These are phyloP conservation scores for Acrossocheilus wenchowensis DNA, from an alignment of 2,797 vertebrate genomes.

Conservation along the genomic window DNA sequence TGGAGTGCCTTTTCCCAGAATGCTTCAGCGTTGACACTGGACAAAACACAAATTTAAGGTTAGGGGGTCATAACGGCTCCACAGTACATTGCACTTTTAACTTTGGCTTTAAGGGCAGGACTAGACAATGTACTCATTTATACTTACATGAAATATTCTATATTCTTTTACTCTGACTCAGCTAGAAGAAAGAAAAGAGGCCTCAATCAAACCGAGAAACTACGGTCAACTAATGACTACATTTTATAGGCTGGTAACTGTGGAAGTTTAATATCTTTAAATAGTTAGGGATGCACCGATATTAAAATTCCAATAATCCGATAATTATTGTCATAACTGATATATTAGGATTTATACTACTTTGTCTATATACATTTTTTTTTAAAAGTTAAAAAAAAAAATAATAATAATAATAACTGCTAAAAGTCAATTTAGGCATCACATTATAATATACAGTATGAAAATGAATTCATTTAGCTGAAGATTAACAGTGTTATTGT, in stretches of 20 bases:
- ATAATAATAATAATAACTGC: neutral
- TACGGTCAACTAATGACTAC: conserved; percentile 26
- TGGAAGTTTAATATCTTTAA: conserved; percentile 14
- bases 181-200: conserved; percentile 62
- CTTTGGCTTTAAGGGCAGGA: conserved; percentile 19
- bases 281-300: neutral
- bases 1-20: conserved; percentile 74
- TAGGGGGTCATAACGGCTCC: conserved; percentile 10
- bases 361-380: neutral
- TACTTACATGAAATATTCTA: conserved; percentile 59
- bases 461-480: neutral
- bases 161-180: conserved; percentile 69
- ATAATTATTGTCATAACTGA: neutral
- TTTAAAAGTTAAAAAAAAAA: too few species aligned
- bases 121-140: conserved; percentile 31
- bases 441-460: neutral
- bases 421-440: neutral
- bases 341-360: neutral
- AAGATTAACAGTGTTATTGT: neutral
- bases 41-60: conserved; percentile 48
- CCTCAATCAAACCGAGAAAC: conserved; percentile 43
- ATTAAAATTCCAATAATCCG: neutral
- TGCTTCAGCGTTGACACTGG: conserved; percentile 70
- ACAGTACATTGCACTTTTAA: conserved; percentile 12
- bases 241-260: conserved; percentile 9